phyloP scores from a whole-genome alignment of 2,797 vertebrate species.

The Sandelia bainsii region DNA sequence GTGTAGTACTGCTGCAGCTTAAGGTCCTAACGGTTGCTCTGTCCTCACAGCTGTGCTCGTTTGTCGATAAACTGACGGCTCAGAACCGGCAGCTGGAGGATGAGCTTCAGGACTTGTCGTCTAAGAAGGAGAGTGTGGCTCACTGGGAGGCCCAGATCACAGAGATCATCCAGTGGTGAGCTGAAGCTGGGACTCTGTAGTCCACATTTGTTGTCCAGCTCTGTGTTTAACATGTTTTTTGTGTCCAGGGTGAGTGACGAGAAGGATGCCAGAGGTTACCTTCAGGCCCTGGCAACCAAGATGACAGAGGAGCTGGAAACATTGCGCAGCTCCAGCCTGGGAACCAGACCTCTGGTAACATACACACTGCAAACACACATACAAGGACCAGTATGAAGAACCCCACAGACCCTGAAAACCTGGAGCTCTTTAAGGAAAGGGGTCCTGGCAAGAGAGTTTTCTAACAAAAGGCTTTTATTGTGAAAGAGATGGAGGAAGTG shows the following conservation, averaged over 20 bases:
- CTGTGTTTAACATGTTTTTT: neutral
- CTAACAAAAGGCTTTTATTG: slow-evolving; percentile 5
- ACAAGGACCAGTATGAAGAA: neutral
- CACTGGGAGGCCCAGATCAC: slow-evolving; percentile 99
- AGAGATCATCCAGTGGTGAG: slow-evolving; percentile 98
- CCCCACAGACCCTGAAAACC: too few species aligned
- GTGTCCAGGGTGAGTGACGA: slow-evolving; percentile 94
- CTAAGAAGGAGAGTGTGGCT: slow-evolving; percentile 95
- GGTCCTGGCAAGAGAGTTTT: neutral
- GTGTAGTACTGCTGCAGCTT: neutral
- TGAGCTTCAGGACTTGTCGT: slow-evolving; percentile 92
- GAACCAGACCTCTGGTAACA: slow-evolving; percentile 91
- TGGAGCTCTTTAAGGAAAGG: too few species aligned
- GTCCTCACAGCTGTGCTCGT: slow-evolving; percentile 88
- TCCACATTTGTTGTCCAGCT: fast-evolving
- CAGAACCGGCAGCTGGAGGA: slow-evolving; percentile 95
- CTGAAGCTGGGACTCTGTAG: neutral
- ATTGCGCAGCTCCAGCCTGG: slow-evolving; percentile 91
- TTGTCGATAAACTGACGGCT: slow-evolving; percentile 92
- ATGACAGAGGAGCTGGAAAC: slow-evolving; percentile 97
- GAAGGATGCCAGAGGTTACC: slow-evolving; percentile 96
- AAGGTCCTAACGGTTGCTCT: neutral
- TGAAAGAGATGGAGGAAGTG: neutral
- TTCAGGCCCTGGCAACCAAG: slow-evolving; percentile 96
- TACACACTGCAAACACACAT: neutral